Base-by-base conservation (phyloP, 2,113 vertebrate species). In the Oreochromis spilurus region DNA sequence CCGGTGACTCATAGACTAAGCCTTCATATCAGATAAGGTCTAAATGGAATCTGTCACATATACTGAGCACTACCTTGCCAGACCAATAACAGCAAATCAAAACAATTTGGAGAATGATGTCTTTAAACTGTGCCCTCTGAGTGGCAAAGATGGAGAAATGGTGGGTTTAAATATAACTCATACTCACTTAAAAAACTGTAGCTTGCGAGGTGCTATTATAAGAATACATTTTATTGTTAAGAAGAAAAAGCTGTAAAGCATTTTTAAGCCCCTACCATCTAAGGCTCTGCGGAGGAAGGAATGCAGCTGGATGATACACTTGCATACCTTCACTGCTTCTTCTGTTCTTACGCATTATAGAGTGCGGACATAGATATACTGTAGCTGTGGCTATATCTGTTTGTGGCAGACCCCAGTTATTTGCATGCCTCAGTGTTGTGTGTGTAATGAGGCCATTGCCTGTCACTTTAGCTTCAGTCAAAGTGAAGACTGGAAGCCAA, bases 391-490 rank as follows among this genome's bases (percentile, higher is more conserved):
- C 55, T 84, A 83, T 91, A 85, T 88, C 83, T 85, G 87, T 82
- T 86, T 86, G 89, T 87, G 62, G 89, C 93, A 92, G 91, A 81
- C 84, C 84, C 81, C 78, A 10, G 43, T 81, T 89, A 90, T 92
- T 89, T 92, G 87, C 84, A 88, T 83, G 72, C 62, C 36, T 84
- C 67, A 43, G 78, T 88, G 83, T 87, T 90, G 81, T 87, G 84
- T 57, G 89, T 90, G 92, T 93, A 94, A 94, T 92, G 93, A 93
- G 91, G 92, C 86, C 88, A 87, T 86, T 79, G 87, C 85, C 91
- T 95, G 94, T 95, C 93, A 90, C 90, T 94, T 95, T 54, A 87
- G 91, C 84, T 94, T 92, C 89, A 91, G 89, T 92, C 92, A 93
- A 88, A 85, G 84, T 82, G 85, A 91, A 88, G 90, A 58, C 88